These are phyloP conservation scores for Diaperis boleti DNA, from an alignment of 2,888 invertebrate genomes.

Conservation along the genomic window DNA sequence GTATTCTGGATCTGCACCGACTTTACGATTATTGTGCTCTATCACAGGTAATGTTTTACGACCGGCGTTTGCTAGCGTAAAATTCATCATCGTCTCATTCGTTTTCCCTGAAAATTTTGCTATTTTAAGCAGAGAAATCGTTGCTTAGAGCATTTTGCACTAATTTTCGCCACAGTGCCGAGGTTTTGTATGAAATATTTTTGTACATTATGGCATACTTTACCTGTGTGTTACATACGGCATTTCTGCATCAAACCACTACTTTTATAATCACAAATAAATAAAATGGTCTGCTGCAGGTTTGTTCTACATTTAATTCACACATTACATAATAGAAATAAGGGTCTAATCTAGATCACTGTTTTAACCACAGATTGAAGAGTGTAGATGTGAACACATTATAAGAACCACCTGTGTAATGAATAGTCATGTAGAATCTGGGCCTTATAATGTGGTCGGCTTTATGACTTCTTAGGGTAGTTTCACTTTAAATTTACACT, in stretches of 20 bases:
- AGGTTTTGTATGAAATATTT: not conserved
- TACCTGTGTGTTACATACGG: not conserved
- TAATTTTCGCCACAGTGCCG: not conserved
- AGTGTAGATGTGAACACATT: not conserved
- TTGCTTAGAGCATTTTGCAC: slow-evolving; percentile 13
- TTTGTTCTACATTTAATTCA: not conserved
- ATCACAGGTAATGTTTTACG: slow-evolving; percentile 80
- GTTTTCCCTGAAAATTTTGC: slow-evolving; percentile 9
- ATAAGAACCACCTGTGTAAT: slow-evolving; percentile 9
- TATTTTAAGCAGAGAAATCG: slow-evolving; percentile 6
- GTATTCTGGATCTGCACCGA: slow-evolving; percentile 83
- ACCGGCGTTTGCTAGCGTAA: slow-evolving; percentile 1
- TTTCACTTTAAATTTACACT: slow-evolving; percentile 15
- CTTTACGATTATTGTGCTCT: slow-evolving; percentile 91
- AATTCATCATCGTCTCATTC: slow-evolving; percentile 8
- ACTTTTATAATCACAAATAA: not conserved
- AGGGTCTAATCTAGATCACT: too few species aligned
- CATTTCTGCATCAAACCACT: not conserved
- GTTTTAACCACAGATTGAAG: too few species aligned
- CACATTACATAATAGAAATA: too few species aligned
- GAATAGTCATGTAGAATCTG: too few species aligned
- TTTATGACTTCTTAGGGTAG: slow-evolving; percentile 13
- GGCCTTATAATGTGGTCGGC: slow-evolving; percentile 9
- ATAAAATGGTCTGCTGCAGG: not conserved
- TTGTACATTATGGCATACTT: too few species aligned